phyloP scores from a whole-genome alignment of 2,888 invertebrate species.

The Altica lythri region DNA sequence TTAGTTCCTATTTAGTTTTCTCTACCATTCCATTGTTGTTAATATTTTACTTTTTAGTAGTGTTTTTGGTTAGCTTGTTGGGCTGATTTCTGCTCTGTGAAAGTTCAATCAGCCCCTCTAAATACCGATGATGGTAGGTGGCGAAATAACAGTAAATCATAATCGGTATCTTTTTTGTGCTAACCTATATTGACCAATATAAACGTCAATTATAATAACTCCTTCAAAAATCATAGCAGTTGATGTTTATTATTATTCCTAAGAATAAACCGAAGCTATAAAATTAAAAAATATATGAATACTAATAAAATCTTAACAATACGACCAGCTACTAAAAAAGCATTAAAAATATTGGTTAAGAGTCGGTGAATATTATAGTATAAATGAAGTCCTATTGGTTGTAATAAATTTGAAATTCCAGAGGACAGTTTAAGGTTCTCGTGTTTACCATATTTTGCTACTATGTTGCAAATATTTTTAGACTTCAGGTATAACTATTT shows the following conservation, averaged over 20 bases:
- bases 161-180: conserved; percentile 35
- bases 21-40: neutral
- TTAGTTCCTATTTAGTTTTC: neutral
- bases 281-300: conserved; percentile 36
- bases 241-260: conserved; percentile 37
- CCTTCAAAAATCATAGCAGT: conserved; percentile 35
- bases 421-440: conserved; percentile 6
- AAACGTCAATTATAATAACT: conserved; percentile 36
- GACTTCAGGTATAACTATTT: too few relatives aligned
- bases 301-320: conserved; percentile 34
- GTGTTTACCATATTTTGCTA: conserved; percentile 2
- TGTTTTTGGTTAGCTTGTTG: neutral
- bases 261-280: conserved; percentile 32
- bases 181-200: conserved; percentile 37
- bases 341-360: conserved; percentile 27
- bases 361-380: conserved; percentile 17
- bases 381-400: conserved; percentile 15
- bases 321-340: conserved; percentile 30
- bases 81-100: conserved; percentile 30
- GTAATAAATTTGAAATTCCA: conserved; percentile 13
- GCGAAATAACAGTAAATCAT: conserved; percentile 49
- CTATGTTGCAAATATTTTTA: conserved; percentile 14
- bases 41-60: neutral
- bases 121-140: conserved; percentile 51
- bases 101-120: conserved; percentile 46